Base-by-base conservation (phyloP, 2,888 invertebrate genomes). In the Amphipoea oculea region DNA sequence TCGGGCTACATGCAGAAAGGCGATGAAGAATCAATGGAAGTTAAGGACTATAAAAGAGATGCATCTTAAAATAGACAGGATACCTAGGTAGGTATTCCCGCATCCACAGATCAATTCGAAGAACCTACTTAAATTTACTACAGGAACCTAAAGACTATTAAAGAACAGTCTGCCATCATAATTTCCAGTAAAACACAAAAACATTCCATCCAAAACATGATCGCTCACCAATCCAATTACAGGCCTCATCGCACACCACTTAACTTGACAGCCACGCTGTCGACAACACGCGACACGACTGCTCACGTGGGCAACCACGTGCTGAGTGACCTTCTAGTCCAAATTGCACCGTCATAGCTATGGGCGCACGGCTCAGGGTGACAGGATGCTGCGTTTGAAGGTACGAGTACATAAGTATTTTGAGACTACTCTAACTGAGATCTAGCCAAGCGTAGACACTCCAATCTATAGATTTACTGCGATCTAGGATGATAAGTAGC, bases 241-340 rank as follows among this genome's bases (percentile, higher is more conserved):
- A 84, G 42, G 87, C 76, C 65, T 74, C 75, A 40, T 20, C 23
- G 76, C 79, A 83, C 87, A 67, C 71, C 73, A 84, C 73, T 73
- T 67, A 67, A n/a, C 75, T 36, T 65, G 73, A 73, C 75, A 83
- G 70, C 63, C 42, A 67, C 57, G 54, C 60, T 54, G n/a, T 17
- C 54, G 36, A 6, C 36, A 17, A 42, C 48, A 78, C 82, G 86
- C 86, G 48, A 54, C 54, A 2, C 36, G 29, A 62, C 73, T 29
- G 40, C 40, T 66, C 85, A 79, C 85, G 87, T 79, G 84, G 12
- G 0, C 6, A 7, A 0, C 57, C 79, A 62, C 85, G 84, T 85
- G 84, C 23, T 42, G 42, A 68, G 20, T 83, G 79, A 75, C 86
- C 83, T 83, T 85, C 62, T 23, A 23, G n/a, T 57, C 83, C 62